These are phyloP conservation scores for Pecten maximus DNA, from an alignment of 2,888 invertebrate genomes.

Conservation along the genomic window DNA sequence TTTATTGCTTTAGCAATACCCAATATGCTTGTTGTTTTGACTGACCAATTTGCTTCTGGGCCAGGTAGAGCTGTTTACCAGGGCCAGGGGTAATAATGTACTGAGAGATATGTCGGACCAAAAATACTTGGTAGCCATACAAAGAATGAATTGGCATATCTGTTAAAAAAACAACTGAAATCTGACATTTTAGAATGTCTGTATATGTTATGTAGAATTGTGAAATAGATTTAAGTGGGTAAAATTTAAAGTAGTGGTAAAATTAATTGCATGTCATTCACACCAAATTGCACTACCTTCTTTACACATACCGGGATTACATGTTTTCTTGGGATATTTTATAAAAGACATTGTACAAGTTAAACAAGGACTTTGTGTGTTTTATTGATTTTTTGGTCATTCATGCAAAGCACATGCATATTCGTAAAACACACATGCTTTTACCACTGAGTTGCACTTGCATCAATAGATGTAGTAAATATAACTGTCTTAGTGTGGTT, in stretches of 20 bases:
- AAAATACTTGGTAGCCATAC: too few relatives aligned
- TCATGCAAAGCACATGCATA: background rate
- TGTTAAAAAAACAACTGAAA: too few relatives aligned
- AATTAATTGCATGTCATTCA: background rate
- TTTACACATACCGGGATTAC: background rate
- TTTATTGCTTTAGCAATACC: too few relatives aligned
- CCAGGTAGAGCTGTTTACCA: too few relatives aligned
- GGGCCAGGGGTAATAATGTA: too few relatives aligned
- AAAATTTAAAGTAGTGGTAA: background rate
- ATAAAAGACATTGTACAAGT: background rate
- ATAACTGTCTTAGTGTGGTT: background rate
- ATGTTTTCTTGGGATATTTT: background rate
- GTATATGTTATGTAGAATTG: too few relatives aligned
- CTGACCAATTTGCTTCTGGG: too few relatives aligned
- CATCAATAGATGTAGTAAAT: background rate
- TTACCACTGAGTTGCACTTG: constrained; percentile 3
- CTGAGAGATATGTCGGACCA: too few relatives aligned
- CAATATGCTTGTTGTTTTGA: too few relatives aligned
- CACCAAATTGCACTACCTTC: background rate
- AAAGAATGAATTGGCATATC: too few relatives aligned
- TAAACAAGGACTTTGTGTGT: background rate
- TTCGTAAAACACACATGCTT: background rate
- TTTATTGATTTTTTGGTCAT: background rate
- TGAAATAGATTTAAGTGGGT: too few relatives aligned
- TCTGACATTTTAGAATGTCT: too few relatives aligned